Evolutionary conservation across 1,140 invertebrate species (phyloP), one percentile per base, ranked within the genome.

Genomic region (Coenobita brevimanus): DNA sequence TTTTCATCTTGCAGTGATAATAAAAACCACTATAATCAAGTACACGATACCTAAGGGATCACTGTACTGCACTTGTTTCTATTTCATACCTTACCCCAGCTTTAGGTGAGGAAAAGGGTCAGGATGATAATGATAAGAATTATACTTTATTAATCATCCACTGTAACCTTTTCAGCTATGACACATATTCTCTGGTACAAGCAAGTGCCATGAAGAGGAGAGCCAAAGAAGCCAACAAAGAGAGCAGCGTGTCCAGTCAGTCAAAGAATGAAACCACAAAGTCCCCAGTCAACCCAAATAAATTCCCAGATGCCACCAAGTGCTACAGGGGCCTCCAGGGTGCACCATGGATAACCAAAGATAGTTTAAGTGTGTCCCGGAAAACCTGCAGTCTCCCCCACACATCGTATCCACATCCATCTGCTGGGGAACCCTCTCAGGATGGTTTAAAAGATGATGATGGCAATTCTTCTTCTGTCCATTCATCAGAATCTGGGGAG

Each of bases 281-380:
- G 36, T 71, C 76, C 13, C 69, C 75, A 21, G 41, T 50, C 24
- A 57, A 41, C n/a, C 36, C 78, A 3, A 27, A 36, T 13, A 87
- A 73, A 73, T 21, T 41, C 6, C 38, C 76, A 8, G 46, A 71
- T 33, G 21, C 83, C 0, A 4, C 54, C 21, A 17, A 21, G 3
- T 71, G 67, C 46, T 27, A 36, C 24, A 69, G 41, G 36, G 84
- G 84, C n/a, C 84, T 87, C 17, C 84, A 87, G 13, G 21, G 36
- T 41, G 76, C 84, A 33, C 84, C 84, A 2, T 24, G 84, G 78
- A 87, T 54, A 38, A 87, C 84, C 15, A 79, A 36, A 24, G 67
- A 78, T 27, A 86, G 33, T 54, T 21, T 24, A 15, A 87, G 8
- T 60, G 43, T 30, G 30, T 71, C 62, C 30, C 30, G 24, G 30